Percentiles rank a stretch among this genome's conserved stretches.
Conservation (phyloP, 1,140 invertebrate genomes). For the Brachionus rubens region DNA sequence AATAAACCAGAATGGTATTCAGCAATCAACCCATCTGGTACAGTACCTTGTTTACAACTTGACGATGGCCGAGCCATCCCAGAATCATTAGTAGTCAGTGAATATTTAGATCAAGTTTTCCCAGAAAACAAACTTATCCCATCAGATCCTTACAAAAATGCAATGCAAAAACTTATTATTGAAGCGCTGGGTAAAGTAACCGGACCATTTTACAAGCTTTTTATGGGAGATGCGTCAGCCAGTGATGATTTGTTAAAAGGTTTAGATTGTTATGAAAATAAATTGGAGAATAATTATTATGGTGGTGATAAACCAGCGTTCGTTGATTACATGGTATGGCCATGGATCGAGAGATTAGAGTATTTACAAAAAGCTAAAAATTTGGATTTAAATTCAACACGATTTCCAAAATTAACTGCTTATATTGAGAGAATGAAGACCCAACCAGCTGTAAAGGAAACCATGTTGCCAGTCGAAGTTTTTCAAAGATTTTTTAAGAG, state of each 20-base stretch:
- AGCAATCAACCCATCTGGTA: constrained; percentile 70
- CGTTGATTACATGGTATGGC: constrained; percentile 84
- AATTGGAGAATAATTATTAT: constrained; percentile 25
- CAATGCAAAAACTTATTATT: constrained; percentile 75
- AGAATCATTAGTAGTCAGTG: constrained; percentile 76
- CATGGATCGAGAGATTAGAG: constrained; percentile 72
- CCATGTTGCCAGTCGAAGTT: constrained; percentile 46
- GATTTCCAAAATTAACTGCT: constrained; percentile 49
- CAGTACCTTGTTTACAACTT: constrained; percentile 76
- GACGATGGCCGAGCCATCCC: constrained; percentile 65
- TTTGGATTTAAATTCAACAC: constrained; percentile 45
- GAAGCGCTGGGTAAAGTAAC: constrained; percentile 57
- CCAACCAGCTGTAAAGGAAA: constrained; percentile 50
- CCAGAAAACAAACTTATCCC: constrained; percentile 59
- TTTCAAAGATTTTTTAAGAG: constrained; percentile 49
- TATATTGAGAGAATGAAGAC: constrained; percentile 51
- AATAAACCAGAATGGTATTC: constrained; percentile 79
- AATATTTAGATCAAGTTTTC: constrained; percentile 80
- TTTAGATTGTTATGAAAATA: constrained; percentile 49
- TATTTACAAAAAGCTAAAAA: constrained; percentile 6
- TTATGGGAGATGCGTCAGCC: background rate
- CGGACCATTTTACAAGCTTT: background rate
- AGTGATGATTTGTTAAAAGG: constrained; percentile 40
- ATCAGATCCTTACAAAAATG: constrained; percentile 72
- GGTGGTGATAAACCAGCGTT: constrained; percentile 32